phyloP scores from a whole-genome alignment of 2,797 vertebrate species.

The Arremon aurantiirostris region DNA sequence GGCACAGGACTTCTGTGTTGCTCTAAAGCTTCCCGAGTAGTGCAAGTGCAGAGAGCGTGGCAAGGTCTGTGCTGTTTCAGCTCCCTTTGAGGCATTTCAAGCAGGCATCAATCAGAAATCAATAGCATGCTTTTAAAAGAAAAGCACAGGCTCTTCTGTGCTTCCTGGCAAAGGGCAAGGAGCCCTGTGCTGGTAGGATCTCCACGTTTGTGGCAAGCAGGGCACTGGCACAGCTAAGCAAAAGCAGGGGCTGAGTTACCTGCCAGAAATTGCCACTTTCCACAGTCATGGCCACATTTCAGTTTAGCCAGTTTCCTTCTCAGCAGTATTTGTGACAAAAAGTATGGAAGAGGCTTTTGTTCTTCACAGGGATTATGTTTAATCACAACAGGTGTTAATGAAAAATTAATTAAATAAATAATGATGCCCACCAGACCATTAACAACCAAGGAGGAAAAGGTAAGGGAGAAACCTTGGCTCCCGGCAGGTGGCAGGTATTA shows the following conservation, averaged over 20 bases:
- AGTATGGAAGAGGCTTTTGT: neutral
- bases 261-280: neutral
- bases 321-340: neutral
- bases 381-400: neutral
- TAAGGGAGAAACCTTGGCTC: neutral
- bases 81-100: neutral
- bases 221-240: neutral
- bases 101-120: neutral
- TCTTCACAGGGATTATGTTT: neutral
- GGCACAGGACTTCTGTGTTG: neutral
- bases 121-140: neutral
- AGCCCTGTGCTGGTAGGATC: neutral
- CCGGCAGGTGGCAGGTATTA: neutral
- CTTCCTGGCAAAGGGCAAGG: neutral
- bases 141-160: neutral
- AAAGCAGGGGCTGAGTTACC: neutral
- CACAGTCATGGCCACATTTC: neutral
- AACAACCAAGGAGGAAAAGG: neutral
- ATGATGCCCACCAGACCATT: neutral
- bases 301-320: neutral
- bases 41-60: accelerated
- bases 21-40: neutral
- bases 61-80: neutral
- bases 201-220: accelerated
- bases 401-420: neutral